phyloP scores from a whole-genome alignment of 2,113 vertebrate genomes.

The Hystrix cristata region DNA sequence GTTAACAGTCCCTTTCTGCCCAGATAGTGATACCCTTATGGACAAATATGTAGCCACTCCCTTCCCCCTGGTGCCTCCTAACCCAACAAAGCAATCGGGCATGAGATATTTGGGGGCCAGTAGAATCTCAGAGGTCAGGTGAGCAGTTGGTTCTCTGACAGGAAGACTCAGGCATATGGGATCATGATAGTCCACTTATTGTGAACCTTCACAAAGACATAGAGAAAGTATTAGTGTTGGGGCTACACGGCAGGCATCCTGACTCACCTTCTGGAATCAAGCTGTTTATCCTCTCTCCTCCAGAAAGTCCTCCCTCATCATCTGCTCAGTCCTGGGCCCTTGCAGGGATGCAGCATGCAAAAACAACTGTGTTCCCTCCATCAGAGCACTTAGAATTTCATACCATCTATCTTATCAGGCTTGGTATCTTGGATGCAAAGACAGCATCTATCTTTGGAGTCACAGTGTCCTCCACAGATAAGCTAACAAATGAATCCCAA shows the following conservation, averaged over 20 bases:
- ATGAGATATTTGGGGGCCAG: conserved; percentile 36
- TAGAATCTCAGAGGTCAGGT: conserved; percentile 67
- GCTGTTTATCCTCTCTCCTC: neutral
- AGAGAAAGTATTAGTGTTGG: neutral
- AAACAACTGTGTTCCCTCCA: neutral
- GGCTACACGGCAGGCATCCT: neutral
- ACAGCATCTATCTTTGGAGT: neutral
- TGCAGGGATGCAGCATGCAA: neutral
- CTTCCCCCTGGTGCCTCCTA: conserved; percentile 59
- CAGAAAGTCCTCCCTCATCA: neutral
- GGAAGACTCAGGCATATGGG: conserved; percentile 54
- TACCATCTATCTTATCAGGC: neutral
- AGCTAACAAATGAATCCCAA: neutral
- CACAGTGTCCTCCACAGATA: neutral
- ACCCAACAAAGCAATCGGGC: conserved; percentile 71
- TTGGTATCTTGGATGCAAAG: neutral
- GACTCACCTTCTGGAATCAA: neutral
- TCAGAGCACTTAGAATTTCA: neutral
- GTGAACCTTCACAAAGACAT: conserved; percentile 63
- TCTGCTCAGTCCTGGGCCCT: neutral
- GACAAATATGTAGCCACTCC: neutral
- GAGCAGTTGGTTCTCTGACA: conserved; percentile 27
- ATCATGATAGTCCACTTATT: conserved; percentile 50
- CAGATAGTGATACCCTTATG: conserved; percentile 71
- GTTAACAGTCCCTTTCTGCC: conserved; percentile 69